Evolutionary conservation across 2,113 vertebrate species (phyloP).

Genomic region (Isichthys henryi): DNA sequence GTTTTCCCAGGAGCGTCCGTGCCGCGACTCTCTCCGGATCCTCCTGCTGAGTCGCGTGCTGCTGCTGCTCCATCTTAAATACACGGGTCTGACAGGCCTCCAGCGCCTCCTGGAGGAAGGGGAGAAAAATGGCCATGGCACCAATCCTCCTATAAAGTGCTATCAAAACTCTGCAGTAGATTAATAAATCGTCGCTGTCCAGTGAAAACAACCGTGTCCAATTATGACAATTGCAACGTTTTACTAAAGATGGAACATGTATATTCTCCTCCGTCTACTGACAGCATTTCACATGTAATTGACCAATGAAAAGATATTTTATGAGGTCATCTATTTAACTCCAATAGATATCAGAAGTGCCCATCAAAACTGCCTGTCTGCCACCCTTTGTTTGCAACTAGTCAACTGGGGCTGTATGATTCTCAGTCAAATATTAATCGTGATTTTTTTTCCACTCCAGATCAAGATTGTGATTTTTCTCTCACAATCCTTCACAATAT

Average conservation of each 20-base stretch:
- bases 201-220: background rate
- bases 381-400: background rate
- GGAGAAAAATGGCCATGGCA: constrained; percentile 11
- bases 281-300: background rate
- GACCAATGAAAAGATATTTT: background rate
- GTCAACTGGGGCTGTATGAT: background rate
- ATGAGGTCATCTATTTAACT: background rate
- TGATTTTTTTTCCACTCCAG: background rate
- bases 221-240: background rate
- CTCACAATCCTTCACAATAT: background rate
- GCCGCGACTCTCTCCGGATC: constrained; percentile 88
- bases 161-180: background rate
- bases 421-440: background rate
- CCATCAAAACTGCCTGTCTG: background rate
- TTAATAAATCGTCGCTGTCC: background rate
- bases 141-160: background rate
- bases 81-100: constrained; percentile 95
- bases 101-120: constrained; percentile 75
- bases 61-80: constrained; percentile 98
- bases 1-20: constrained; percentile 85
- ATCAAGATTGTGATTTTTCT: background rate
- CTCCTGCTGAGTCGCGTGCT: constrained; percentile 92
- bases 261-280: background rate
- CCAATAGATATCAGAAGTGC: background rate
- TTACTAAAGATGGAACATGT: background rate